These are phyloP conservation scores for Stichodactyla helianthus DNA, from an alignment of 64 coral and sea anemone genomes.

Conservation along the genomic window DNA sequence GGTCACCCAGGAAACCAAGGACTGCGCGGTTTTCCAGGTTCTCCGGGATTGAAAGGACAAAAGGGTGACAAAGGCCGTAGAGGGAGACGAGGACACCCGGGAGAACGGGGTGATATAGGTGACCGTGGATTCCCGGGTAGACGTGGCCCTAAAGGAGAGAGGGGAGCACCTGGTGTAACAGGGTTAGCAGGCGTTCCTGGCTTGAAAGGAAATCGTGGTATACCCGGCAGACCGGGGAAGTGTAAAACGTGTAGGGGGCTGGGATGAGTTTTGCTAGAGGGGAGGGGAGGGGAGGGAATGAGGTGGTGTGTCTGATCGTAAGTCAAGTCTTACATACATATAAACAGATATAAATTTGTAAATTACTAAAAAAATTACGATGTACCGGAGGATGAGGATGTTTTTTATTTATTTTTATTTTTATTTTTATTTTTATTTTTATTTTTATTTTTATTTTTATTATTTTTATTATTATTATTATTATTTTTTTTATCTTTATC, in stretches of 20 bases:
- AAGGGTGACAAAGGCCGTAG: slow-evolving; percentile 14
- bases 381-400: too few species aligned
- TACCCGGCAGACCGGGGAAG: background rate
- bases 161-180: background rate
- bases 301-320: too few species aligned
- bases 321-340: too few species aligned
- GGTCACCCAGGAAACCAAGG: background rate
- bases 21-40: background rate
- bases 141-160: slow-evolving; percentile 3
- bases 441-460: too few species aligned
- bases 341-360: too few species aligned
- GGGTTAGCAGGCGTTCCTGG: background rate
- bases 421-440: too few species aligned
- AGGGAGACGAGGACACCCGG: background rate
- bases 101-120: background rate
- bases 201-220: background rate
- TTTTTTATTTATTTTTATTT: too few species aligned
- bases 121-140: background rate
- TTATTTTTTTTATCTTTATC: too few species aligned
- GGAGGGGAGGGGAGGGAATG: too few species aligned
- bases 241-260: background rate
- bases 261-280: background rate
- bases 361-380: too few species aligned
- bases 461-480: too few species aligned
- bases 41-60: slow-evolving; percentile 4